A percentile compares a stretch with the other conserved stretches of the same genome.
phyloP scores from a whole-genome alignment of 2,797 vertebrate species.

The Notolabrus celidotus region DNA sequence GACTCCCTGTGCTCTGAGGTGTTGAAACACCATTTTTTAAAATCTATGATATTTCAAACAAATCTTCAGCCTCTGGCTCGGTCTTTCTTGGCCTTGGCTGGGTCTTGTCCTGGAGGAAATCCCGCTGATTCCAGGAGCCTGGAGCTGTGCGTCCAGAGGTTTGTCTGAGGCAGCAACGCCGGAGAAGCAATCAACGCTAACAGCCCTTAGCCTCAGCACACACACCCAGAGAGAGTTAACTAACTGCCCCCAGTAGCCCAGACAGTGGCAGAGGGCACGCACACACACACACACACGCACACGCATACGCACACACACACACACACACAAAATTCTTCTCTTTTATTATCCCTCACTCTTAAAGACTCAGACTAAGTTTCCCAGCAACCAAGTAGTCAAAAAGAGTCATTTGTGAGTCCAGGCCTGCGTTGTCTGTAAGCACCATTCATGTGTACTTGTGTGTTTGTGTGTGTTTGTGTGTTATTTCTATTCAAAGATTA shows the following conservation, averaged over 20 bases:
- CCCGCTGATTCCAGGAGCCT: conserved; percentile 31
- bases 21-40: conserved; percentile 32
- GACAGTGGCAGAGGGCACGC: conserved; percentile 56
- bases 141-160: conserved; percentile 50
- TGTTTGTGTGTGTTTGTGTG: conserved; percentile 37
- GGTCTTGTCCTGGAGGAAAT: conserved; percentile 18
- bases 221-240: conserved; percentile 62
- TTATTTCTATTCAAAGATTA: conserved; percentile 75
- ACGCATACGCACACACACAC: too few species aligned
- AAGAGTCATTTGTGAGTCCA: conserved; percentile 75
- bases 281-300: conserved; percentile 53
- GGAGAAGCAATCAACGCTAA: conserved; percentile 61
- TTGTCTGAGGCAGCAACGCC: conserved; percentile 44
- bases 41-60: conserved; percentile 48
- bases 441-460: conserved; percentile 30
- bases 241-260: conserved; percentile 63
- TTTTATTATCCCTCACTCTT: conserved; percentile 79
- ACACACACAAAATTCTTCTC: conserved; percentile 60
- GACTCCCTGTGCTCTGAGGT: conserved; percentile 5
- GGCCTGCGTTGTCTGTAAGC: conserved; percentile 41
- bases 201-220: conserved; percentile 40
- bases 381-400: conserved; percentile 81
- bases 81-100: conserved; percentile 8
- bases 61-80: conserved; percentile 24
- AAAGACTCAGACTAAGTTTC: conserved; percentile 80